Evolutionary conservation across 64 coral and sea anemone genomes (phyloP).

Genomic region (Anthopleura sola): DNA sequence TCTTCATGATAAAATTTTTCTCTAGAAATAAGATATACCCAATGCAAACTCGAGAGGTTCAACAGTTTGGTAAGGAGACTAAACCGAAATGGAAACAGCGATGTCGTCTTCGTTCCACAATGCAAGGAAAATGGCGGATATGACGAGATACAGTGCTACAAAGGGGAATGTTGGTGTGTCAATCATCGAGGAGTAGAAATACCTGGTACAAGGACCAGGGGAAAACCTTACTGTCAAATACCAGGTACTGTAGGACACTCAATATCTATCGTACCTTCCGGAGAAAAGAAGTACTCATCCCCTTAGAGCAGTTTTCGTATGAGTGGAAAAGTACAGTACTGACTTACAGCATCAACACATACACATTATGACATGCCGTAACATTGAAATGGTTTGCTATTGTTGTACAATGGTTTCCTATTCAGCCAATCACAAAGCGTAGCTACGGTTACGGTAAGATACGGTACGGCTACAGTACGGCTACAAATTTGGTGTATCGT

Average conservation of each 20-base stretch:
- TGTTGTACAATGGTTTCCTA: no score
- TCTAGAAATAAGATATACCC: background rate
- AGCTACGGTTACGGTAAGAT: no score
- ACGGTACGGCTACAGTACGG: no score
- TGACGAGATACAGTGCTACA: conserved; percentile 65
- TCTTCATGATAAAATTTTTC: background rate
- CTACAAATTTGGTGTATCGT: no score
- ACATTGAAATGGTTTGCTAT: no score
- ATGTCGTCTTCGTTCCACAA: conserved; percentile 50
- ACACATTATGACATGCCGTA: no score
- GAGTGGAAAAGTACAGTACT: no score
- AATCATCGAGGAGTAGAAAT: conserved; percentile 43
- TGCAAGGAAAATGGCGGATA: conserved; percentile 74
- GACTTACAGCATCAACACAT: no score
- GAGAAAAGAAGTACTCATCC: no score
- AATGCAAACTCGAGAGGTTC: background rate
- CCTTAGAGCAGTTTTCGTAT: no score
- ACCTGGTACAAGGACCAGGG: conserved; percentile 45
- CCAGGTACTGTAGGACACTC: conserved; percentile 28
- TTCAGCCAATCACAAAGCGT: no score
- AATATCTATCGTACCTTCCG: no score
- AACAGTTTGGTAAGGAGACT: background rate
- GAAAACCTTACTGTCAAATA: conserved; percentile 51
- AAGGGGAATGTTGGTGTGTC: conserved; percentile 72
- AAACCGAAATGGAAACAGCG: background rate